phyloP scores from a whole-genome alignment of 2,888 invertebrate genomes.

The Alloscopus bannaensis region DNA sequence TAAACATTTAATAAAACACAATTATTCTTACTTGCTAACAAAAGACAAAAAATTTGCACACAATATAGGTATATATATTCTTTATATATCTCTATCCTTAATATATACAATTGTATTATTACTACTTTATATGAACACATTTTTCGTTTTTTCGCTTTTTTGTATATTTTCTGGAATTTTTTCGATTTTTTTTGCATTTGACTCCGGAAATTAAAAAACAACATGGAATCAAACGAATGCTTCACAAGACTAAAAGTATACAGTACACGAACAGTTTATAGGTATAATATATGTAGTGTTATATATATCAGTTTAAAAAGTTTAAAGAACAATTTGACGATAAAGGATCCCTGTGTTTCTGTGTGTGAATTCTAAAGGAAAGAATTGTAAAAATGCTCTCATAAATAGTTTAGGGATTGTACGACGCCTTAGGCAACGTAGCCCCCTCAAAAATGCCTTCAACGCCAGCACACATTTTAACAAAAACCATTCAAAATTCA shows the following conservation, averaged over 20 bases:
- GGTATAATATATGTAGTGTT: not conserved
- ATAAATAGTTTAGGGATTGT: too few relatives aligned
- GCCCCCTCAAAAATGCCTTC: too few relatives aligned
- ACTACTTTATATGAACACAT: slow-evolving; percentile 55
- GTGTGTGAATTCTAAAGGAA: too few relatives aligned
- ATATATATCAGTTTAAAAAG: not conserved
- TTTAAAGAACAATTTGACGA: too few relatives aligned
- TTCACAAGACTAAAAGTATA: slow-evolving; percentile 16
- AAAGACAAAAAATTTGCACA: slow-evolving; percentile 8
- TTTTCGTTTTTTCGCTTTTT: slow-evolving; percentile 62
- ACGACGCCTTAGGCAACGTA: too few relatives aligned
- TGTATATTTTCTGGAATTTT: slow-evolving; percentile 54
- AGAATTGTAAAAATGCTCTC: too few relatives aligned
- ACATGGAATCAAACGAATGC: slow-evolving; percentile 28
- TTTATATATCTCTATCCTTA: slow-evolving; percentile 15
- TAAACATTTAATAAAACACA: too few relatives aligned
- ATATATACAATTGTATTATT: slow-evolving; percentile 29
- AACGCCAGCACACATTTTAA: too few relatives aligned
- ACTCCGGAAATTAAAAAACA: slow-evolving; percentile 37
- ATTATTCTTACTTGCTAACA: too few relatives aligned
- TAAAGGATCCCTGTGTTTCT: too few relatives aligned
- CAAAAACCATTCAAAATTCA: too few relatives aligned
- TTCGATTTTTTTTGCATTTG: slow-evolving; percentile 59
- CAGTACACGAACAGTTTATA: not conserved
- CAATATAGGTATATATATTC: slow-evolving; percentile 6